Percentiles rank a stretch among this genome's conserved stretches.
Evolutionary conservation across 2,113 vertebrate genomes (phyloP).

Genomic region (Calidris pygmaea): DNA sequence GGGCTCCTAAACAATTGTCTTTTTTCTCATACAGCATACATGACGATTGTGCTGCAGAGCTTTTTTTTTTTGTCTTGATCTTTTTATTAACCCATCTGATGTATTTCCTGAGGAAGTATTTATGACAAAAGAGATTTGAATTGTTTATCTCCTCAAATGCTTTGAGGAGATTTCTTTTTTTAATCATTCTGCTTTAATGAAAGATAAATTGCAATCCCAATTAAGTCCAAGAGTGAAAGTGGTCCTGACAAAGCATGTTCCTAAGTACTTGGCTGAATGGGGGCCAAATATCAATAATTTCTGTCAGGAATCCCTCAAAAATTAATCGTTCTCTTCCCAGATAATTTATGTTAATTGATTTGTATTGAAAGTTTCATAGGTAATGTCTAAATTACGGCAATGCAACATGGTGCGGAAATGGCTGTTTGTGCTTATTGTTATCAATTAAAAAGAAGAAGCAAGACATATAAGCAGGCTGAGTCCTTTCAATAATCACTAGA

Average conservation of each 20-base stretch:
- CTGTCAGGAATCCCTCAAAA: neutral
- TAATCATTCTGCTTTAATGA: neutral
- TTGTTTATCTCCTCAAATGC: neutral
- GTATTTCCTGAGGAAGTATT: constrained; percentile 53
- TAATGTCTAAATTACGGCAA: neutral
- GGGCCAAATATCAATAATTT: neutral
- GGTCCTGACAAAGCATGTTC: neutral
- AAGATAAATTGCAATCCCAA: neutral
- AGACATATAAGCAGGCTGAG: neutral
- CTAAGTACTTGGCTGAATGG: neutral
- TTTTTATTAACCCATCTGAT: constrained; percentile 3
- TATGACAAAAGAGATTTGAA: constrained; percentile 34
- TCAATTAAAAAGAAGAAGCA: neutral
- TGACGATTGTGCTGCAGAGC: neutral
- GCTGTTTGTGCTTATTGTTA: accelerated
- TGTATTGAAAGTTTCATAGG: neutral
- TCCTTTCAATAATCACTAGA: neutral
- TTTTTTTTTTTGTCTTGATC: neutral
- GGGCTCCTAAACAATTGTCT: neutral
- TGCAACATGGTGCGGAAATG: neutral
- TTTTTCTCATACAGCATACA: neutral
- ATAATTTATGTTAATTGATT: neutral
- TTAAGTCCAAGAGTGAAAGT: neutral
- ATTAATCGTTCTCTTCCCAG: neutral
- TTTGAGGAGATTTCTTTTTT: neutral